phyloP scores from a whole-genome alignment of 2,888 invertebrate genomes.

The Agrotis ipsilon region DNA sequence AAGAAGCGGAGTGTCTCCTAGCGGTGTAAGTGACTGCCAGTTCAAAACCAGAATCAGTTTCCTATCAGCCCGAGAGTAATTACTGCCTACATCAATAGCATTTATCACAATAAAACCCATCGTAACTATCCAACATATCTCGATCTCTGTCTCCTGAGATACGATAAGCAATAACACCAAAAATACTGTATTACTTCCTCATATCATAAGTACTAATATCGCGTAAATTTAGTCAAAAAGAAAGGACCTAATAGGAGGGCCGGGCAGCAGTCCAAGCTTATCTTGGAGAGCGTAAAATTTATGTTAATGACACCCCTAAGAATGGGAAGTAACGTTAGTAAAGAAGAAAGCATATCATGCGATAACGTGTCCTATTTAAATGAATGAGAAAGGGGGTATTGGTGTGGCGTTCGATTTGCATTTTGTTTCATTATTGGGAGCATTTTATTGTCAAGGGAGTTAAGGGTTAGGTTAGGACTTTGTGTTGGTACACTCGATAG shows the following conservation, averaged over 20 bases:
- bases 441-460: slow-evolving; percentile 35
- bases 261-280: slow-evolving; percentile 83
- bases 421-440: slow-evolving; percentile 36
- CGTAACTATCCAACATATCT: slow-evolving; percentile 23
- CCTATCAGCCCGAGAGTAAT: background rate
- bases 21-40: background rate
- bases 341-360: slow-evolving; percentile 74
- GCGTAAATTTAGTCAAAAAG: slow-evolving; percentile 77
- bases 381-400: slow-evolving; percentile 72
- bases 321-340: slow-evolving; percentile 79
- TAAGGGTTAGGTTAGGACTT: background rate
- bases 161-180: slow-evolving; percentile 64
- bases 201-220: slow-evolving; percentile 77
- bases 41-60: background rate
- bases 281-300: slow-evolving; percentile 86
- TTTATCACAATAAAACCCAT: slow-evolving; percentile 15
- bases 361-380: slow-evolving; percentile 83
- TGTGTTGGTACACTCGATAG: background rate
- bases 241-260: slow-evolving; percentile 80
- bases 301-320: slow-evolving; percentile 84
- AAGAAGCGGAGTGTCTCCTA: too few species aligned
- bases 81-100: background rate
- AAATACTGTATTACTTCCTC: slow-evolving; percentile 70
- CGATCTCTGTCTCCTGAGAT: slow-evolving; percentile 49
- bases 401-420: slow-evolving; percentile 64